Percentiles rank a stretch among this genome's conserved stretches.
These are phyloP conservation scores for Daboia siamensis DNA, from an alignment of 2,113 vertebrate species.

Conservation along the genomic window DNA sequence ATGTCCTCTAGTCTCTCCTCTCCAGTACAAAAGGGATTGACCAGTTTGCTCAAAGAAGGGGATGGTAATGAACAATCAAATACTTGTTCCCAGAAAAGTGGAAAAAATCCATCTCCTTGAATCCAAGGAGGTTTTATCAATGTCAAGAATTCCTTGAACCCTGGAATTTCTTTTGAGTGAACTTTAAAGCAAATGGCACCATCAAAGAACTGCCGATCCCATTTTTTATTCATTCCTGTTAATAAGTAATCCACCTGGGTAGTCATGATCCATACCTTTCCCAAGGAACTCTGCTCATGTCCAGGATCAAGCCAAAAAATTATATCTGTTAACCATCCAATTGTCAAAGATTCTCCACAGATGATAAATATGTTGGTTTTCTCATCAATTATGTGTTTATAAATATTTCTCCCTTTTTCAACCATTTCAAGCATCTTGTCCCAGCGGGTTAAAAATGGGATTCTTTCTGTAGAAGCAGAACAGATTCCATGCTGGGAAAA, in stretches of 20 bases:
- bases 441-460: neutral
- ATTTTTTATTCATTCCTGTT: neutral
- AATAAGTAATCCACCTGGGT: neutral
- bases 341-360: neutral
- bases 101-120: neutral
- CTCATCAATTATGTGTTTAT: neutral
- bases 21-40: neutral
- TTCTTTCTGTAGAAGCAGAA: neutral
- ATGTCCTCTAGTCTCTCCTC: neutral
- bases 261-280: neutral
- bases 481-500: neutral
- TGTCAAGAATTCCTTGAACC: neutral
- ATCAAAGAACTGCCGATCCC: neutral
- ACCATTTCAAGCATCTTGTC: neutral
- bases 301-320: rapidly evolving
- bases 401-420: rapidly evolving
- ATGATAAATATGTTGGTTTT: neutral
- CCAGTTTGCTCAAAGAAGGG: rapidly evolving
- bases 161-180: neutral
- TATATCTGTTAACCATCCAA: neutral
- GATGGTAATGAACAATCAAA: neutral
- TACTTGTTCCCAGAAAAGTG: neutral
- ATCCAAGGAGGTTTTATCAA: neutral
- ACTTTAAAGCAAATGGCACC: neutral
- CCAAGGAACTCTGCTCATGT: neutral